These are phyloP conservation scores for Elymnias hypermnestra DNA, from an alignment of 1,140 invertebrate species.

Conservation along the genomic window DNA sequence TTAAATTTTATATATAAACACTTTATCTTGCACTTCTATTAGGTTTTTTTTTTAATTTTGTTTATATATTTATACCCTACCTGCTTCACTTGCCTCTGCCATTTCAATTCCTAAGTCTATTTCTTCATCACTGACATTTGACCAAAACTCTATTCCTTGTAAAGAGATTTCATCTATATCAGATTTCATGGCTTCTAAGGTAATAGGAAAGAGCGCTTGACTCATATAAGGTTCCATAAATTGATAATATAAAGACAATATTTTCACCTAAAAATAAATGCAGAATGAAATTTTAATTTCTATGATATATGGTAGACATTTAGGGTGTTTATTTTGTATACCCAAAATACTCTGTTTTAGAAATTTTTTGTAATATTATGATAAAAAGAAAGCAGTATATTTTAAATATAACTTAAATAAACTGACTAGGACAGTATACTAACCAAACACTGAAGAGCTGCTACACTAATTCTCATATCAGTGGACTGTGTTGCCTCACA, in stretches of 20 bases:
- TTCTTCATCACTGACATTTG: constrained; percentile 99
- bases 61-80: constrained; percentile 32
- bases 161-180: constrained; percentile 96
- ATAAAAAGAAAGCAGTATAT: too few species aligned
- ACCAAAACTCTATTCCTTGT: constrained; percentile 99
- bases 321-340: too few species aligned
- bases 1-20: too few species aligned
- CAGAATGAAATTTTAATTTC: not conserved
- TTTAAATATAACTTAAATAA: too few species aligned
- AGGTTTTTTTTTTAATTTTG: too few species aligned
- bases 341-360: too few species aligned
- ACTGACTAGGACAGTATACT: too few species aligned
- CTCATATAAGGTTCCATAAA: constrained; percentile 99
- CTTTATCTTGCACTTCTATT: too few species aligned
- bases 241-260: constrained; percentile 98
- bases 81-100: constrained; percentile 92
- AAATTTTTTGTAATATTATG: too few species aligned
- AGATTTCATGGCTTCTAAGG: constrained; percentile 98
- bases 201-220: constrained; percentile 98
- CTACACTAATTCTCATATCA: constrained; percentile 94
- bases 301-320: too few species aligned
- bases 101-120: constrained; percentile 97
- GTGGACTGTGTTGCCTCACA: constrained; percentile 92
- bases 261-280: constrained; percentile 81
- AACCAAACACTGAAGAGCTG: constrained; percentile 97